Conservation (phyloP, 2,797 vertebrate genomes). For the Hozukius guyotensis region DNA sequence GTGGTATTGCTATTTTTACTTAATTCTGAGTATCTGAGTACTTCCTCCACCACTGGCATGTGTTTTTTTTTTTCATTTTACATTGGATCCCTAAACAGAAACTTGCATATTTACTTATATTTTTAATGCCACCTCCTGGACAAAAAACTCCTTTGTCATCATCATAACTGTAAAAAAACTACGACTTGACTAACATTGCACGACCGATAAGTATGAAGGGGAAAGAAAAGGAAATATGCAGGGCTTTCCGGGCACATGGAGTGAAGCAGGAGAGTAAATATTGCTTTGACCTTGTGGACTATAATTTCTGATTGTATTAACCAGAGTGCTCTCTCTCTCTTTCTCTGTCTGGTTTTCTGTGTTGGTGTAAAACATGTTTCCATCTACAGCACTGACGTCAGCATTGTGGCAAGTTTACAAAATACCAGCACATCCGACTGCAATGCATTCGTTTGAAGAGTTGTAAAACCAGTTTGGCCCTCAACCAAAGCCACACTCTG, state of each 20-base stretch:
- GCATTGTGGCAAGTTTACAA: constrained; percentile 35
- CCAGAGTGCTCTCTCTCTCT: neutral
- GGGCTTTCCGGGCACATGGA: neutral
- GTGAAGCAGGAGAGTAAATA: constrained; percentile 45
- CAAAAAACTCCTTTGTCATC: constrained; percentile 33
- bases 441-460: neutral
- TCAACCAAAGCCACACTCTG: neutral
- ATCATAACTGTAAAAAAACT: constrained; percentile 3
- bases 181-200: neutral
- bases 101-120: neutral
- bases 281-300: constrained; percentile 59
- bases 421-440: constrained; percentile 37
- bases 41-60: neutral
- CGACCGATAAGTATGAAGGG: constrained; percentile 36
- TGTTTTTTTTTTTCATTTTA: neutral
- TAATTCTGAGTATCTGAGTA: neutral
- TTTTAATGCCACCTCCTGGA: neutral
- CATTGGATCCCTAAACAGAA: neutral
- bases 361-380: constrained; percentile 1
- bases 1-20: neutral
- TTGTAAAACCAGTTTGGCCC: constrained; percentile 65
- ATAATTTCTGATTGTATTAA: constrained; percentile 22
- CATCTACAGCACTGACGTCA: neutral
- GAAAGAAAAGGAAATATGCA: constrained; percentile 21
- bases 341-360: neutral